Conservation (phyloP, 2,113 vertebrate genomes). For the Osmerus eperlanus region DNA sequence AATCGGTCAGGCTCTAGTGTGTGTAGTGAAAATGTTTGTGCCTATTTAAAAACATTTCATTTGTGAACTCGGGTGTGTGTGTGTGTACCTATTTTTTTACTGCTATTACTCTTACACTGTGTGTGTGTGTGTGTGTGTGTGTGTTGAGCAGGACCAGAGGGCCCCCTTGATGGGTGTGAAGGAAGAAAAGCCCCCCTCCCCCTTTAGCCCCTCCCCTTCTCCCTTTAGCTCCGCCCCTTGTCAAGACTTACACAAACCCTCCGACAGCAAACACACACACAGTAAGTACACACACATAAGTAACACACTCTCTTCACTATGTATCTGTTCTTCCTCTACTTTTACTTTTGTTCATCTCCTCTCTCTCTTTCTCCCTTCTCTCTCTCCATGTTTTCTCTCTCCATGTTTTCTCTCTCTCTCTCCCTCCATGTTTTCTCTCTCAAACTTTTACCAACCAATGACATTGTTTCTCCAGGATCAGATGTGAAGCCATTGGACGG, state of each 20-base stretch:
- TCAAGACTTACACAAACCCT: constrained; percentile 78
- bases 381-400: neutral
- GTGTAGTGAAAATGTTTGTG: too few relatives aligned
- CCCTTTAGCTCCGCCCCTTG: constrained; percentile 79
- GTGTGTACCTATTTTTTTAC: neutral
- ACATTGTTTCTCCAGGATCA: constrained; percentile 61
- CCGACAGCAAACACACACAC: constrained; percentile 74
- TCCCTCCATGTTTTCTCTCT: neutral
- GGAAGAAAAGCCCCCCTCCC: constrained; percentile 80
- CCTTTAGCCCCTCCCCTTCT: constrained; percentile 78
- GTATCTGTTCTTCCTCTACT: neutral
- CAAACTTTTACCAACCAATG: neutral
- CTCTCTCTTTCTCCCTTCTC: neutral
- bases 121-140: constrained; percentile 5
- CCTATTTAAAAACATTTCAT: too few relatives aligned
- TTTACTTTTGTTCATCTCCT: neutral
- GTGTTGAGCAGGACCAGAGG: constrained; percentile 74
- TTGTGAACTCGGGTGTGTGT: neutral
- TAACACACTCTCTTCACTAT: neutral
- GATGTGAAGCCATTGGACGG: constrained; percentile 79
- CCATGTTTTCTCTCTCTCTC: neutral
- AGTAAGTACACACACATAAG: constrained; percentile 44
- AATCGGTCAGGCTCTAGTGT: too few relatives aligned
- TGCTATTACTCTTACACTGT: too few relatives aligned
- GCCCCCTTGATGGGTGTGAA: constrained; percentile 77